Conservation (phyloP, 1,140 invertebrate genomes). For the Aphelinus atriplicis region DNA sequence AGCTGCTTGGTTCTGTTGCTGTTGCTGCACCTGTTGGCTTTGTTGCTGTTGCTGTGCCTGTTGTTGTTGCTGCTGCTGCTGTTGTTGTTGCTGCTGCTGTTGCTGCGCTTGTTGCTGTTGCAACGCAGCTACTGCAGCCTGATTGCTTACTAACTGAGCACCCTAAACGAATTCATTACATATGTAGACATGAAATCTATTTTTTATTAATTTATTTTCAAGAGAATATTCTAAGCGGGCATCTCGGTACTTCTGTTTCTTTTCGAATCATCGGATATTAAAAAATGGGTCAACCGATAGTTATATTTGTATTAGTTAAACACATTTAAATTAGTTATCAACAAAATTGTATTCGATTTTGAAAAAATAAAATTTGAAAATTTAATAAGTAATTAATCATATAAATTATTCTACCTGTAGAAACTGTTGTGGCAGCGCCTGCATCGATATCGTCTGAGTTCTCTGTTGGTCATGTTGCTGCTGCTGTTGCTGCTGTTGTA, state of each 20-base stretch:
- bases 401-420: conserved; percentile 60
- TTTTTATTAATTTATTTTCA: no score
- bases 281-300: no score
- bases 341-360: not conserved
- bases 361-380: conserved; percentile 16
- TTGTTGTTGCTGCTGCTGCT: conserved; percentile 61
- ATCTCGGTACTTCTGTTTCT: no score
- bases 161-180: conserved; percentile 41
- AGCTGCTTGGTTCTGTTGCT: conserved; percentile 64
- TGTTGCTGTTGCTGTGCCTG: conserved; percentile 59
- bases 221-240: no score
- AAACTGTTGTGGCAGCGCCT: conserved; percentile 68
- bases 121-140: conserved; percentile 52
- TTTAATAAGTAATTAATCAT: conserved; percentile 11
- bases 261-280: no score
- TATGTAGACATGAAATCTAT: no score
- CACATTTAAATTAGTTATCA: no score
- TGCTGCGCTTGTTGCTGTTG: conserved; percentile 7
- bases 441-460: conserved; percentile 65
- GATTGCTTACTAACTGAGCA: conserved; percentile 58
- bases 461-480: conserved; percentile 62
- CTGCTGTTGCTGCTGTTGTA: conserved; percentile 56
- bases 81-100: conserved; percentile 14
- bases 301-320: no score
- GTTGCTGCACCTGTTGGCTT: conserved; percentile 63